Evolutionary conservation across 2,888 invertebrate species (phyloP).

Genomic region (Cephus nigrinus): DNA sequence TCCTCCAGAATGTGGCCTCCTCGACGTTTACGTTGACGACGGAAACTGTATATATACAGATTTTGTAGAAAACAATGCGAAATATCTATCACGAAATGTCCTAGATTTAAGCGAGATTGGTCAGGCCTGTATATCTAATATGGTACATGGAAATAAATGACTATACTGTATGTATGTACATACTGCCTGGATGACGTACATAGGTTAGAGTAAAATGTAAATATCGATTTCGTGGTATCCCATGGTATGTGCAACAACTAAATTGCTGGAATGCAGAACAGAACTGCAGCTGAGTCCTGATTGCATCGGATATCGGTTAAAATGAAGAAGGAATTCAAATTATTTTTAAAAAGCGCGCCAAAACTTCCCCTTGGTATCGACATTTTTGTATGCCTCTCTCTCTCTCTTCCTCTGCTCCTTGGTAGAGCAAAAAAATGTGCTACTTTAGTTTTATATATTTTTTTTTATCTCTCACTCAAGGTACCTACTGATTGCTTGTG

Average conservation of each 20-base stretch:
- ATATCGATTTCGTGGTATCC: constrained; percentile 11
- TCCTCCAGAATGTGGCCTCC: not conserved
- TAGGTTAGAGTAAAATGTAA: constrained; percentile 10
- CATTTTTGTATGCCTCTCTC: not conserved
- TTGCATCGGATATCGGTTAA: constrained; percentile 15
- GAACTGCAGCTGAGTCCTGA: constrained; percentile 6
- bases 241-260: not conserved
- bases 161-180: too few species aligned
- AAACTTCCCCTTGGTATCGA: not conserved
- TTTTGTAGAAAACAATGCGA: not conserved
- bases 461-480: not conserved
- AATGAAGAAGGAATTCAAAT: not conserved
- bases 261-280: not conserved
- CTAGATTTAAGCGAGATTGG: constrained; percentile 8
- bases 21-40: not conserved
- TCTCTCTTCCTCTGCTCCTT: not conserved
- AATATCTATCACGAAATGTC: constrained; percentile 2
- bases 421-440: not conserved
- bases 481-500: not conserved
- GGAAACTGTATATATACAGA: not conserved
- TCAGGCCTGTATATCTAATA: not conserved
- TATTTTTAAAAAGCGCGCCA: not conserved
- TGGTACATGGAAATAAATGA: too few species aligned
- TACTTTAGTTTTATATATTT: not conserved
- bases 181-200: too few species aligned